phyloP scores from a whole-genome alignment of 2,797 vertebrate species.

The Caiman crocodilus region DNA sequence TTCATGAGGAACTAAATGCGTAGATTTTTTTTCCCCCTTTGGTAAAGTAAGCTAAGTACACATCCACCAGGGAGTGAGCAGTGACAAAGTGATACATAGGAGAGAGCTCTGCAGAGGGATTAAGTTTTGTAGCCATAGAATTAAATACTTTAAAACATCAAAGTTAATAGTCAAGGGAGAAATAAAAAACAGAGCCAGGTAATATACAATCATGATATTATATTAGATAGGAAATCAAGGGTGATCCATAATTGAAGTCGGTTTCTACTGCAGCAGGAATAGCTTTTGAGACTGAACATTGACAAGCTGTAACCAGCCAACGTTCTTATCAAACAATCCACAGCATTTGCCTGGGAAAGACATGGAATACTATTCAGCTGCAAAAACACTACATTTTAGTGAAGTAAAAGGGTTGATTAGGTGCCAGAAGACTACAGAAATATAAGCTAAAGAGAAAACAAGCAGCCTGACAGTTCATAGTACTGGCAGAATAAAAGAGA shows the following conservation, averaged over 20 bases:
- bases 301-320: conserved; percentile 34
- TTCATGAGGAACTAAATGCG: not conserved
- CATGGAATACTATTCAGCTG: not conserved
- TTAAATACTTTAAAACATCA: conserved; percentile 72
- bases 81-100: conserved; percentile 47
- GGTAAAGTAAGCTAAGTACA: conserved; percentile 31
- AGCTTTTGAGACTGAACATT: conserved; percentile 49
- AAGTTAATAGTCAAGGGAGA: conserved; percentile 61
- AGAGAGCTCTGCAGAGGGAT: conserved; percentile 24
- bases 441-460: not conserved
- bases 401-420: not conserved
- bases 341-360: not conserved
- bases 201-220: conserved; percentile 67
- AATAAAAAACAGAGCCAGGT: conserved; percentile 72
- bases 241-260: conserved; percentile 22
- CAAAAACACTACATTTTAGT: rapidly evolving
- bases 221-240: conserved; percentile 74
- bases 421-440: not conserved
- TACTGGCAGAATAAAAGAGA: not conserved
- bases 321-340: not conserved
- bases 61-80: not conserved
- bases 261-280: conserved; percentile 39
- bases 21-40: conserved; percentile 17
- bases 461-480: not conserved
- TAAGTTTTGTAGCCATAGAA: conserved; percentile 63